phyloP scores from a whole-genome alignment of 2,113 vertebrate species.

The Heterochromis multidens region DNA sequence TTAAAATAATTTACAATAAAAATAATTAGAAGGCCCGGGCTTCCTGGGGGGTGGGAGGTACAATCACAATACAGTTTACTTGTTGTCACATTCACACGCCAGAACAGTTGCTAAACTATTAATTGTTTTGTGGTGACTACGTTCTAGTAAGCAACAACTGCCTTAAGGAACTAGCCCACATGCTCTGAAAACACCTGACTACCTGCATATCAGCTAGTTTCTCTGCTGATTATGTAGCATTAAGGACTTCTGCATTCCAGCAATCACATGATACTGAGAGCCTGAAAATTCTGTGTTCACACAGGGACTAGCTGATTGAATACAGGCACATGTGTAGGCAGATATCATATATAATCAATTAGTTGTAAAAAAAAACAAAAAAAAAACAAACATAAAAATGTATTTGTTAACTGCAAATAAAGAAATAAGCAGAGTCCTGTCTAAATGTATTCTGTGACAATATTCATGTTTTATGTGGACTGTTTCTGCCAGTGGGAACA shows the following conservation, averaged over 20 bases:
- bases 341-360: background rate
- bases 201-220: slow-evolving; percentile 29
- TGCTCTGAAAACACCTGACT: slow-evolving; percentile 34
- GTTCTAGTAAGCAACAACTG: background rate
- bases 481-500: background rate
- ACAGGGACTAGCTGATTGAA: background rate
- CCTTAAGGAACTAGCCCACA: background rate
- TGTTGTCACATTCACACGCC: background rate
- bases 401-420: background rate
- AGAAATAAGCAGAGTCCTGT: background rate
- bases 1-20: too few relatives aligned
- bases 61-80: background rate
- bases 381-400: too few relatives aligned
- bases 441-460: background rate
- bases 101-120: background rate
- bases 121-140: background rate
- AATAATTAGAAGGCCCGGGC: background rate
- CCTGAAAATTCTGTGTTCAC: background rate
- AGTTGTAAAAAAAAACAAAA: too few relatives aligned
- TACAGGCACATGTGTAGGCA: background rate
- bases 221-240: background rate
- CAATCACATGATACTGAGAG: slow-evolving; percentile 38
- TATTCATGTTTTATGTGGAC: background rate
- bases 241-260: slow-evolving; percentile 50
- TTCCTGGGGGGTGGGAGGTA: background rate